Base-by-base conservation (phyloP, 2,888 invertebrate genomes). In the Carpatolechia fugitivella region DNA sequence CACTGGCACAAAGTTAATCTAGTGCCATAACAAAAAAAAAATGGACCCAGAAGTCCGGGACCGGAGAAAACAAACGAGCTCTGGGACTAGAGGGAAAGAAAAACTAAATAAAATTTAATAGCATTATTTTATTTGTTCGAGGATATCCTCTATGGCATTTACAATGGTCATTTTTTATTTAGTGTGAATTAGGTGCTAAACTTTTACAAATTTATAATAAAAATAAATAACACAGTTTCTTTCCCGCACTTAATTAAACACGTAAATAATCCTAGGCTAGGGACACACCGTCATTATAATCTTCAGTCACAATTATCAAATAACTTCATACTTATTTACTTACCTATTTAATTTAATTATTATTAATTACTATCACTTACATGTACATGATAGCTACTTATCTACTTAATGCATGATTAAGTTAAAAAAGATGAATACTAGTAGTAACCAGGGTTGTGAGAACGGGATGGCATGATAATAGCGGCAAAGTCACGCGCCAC, bases 111-210 rank as follows among this genome's bases (percentile, higher is more conserved):
- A 13, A 3, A n/a, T 10, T 44, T 29, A 6, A 24, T 29, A 7
- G 6, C 20, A 29, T 29, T 44, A 24, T 41, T 77, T 75, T 82
- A 78, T 80, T 82, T 72, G 68, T 74, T 74, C 73, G 85, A 86
- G 82, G 82, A 66, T 68, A 69, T 73, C 80, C 82, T 83, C 80
- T 82, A 84, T 83, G 84, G 82, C 84, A 80, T 83, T 82, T 72
- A 74, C 75, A 78, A 74, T 74, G 72, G 70, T 78, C 63, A 68
- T 68, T 68, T 71, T 66, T n/a, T n/a, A n/a, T n/a, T n/a, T 55
- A 57, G 52, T 52, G 62, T 63, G 59, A 56, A 60, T 60, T 41
- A 46, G 18, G 57, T 61, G 54, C 57, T 56, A 60, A 62, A 59
- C 16, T 64, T 60, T 62, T 64, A 68, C 59, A 65, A 62, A 60